A percentile compares a stretch with the other conserved stretches of the same genome.
These are phyloP conservation scores for Norana najaformis DNA, from an alignment of 2,888 invertebrate genomes.

Conservation along the genomic window DNA sequence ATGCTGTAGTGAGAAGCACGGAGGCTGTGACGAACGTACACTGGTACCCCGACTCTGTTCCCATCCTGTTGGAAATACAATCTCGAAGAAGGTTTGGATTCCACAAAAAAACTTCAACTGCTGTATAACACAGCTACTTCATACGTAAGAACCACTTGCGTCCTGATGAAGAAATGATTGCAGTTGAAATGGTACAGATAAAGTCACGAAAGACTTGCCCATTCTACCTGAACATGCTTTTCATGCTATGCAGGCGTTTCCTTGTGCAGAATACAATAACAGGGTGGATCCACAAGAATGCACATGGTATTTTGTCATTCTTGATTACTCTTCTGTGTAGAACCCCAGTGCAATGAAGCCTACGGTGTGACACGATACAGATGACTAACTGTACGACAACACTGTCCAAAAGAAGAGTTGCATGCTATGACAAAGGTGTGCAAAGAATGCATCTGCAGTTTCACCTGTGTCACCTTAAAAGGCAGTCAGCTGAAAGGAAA, in stretches of 20 bases:
- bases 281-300: conserved; percentile 13
- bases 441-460: background rate
- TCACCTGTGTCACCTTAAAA: background rate
- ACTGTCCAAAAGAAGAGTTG: background rate
- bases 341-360: background rate
- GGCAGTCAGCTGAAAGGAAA: background rate
- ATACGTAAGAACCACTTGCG: background rate
- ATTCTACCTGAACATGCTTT: background rate
- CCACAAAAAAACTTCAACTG: background rate
- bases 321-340: background rate
- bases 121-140: background rate
- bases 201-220: background rate
- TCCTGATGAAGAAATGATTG: background rate
- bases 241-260: background rate
- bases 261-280: conserved; percentile 5
- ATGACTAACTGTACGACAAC: conserved; percentile 1
- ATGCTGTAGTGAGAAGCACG: conserved; percentile 8
- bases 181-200: background rate
- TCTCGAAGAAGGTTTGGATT: background rate
- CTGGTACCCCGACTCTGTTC: background rate
- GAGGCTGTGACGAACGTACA: conserved; percentile 28
- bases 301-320: background rate
- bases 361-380: background rate
- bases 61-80: background rate
- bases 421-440: background rate